Evolutionary conservation across 37 sponge, comb jelly and placozoan species (phyloP).

Genomic region (Halichondria panicea): DNA sequence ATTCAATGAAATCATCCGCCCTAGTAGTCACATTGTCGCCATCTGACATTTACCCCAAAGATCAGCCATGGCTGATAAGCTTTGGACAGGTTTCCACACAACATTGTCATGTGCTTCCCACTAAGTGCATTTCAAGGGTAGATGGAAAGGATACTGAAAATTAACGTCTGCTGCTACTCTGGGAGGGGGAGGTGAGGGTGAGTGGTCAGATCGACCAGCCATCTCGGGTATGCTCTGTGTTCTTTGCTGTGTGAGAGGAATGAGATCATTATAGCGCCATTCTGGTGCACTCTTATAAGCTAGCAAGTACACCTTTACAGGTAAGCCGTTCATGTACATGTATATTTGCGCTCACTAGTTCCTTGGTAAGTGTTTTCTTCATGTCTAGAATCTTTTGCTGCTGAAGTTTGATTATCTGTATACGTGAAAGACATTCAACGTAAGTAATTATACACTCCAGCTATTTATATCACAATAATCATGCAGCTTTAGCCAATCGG

Average conservation of each 20-base stretch:
- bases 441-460: not conserved
- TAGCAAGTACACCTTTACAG: too few species aligned
- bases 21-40: too few species aligned
- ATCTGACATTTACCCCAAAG: too few species aligned
- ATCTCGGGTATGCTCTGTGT: slow-evolving; percentile 8
- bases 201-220: not conserved
- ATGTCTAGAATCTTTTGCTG: slow-evolving; percentile 80
- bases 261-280: too few species aligned
- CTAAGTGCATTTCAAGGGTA: too few species aligned
- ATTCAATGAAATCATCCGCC: too few species aligned
- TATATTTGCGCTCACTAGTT: slow-evolving; percentile 45
- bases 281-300: too few species aligned
- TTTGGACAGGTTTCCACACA: too few species aligned
- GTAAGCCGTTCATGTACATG: not conserved
- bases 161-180: slow-evolving; percentile 45
- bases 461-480: not conserved
- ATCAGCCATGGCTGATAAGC: too few species aligned
- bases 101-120: too few species aligned
- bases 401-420: slow-evolving; percentile 57
- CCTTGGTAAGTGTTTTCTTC: slow-evolving; percentile 66
- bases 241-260: not conserved
- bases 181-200: not conserved
- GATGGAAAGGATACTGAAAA: slow-evolving; percentile 58
- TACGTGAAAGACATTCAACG: not conserved
- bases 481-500: too few species aligned